Conservation (phyloP, 1,140 invertebrate species). For the Drosophila pallidifrons region DNA sequence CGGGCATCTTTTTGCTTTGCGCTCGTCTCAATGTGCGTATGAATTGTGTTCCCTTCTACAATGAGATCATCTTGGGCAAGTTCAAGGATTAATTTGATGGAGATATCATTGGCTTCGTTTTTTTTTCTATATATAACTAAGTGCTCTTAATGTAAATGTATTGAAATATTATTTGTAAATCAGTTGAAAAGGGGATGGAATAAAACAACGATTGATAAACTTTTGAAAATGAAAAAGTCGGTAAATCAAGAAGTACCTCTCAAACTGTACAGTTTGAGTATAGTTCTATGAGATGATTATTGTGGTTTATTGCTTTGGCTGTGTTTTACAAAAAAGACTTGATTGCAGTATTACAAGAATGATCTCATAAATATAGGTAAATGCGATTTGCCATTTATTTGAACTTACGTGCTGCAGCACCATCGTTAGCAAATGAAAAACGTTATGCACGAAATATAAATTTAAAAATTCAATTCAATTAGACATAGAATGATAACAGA, state of each 20-base stretch:
- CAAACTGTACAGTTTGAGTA: too few species aligned
- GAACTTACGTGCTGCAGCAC: too few species aligned
- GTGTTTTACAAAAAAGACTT: too few species aligned
- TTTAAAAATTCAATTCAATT: too few species aligned
- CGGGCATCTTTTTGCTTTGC: constrained; percentile 98
- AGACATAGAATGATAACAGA: too few species aligned
- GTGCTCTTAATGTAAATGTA: constrained; percentile 32
- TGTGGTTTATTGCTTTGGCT: too few species aligned
- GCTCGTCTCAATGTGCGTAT: constrained; percentile 95
- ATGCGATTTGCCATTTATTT: too few species aligned
- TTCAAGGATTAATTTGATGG: constrained; percentile 65
- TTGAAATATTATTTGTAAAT: constrained; percentile 4
- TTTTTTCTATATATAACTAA: constrained; percentile 11
- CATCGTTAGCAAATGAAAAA: too few species aligned
- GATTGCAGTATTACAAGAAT: too few species aligned
- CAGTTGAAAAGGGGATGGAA: neutral
- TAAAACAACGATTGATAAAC: constrained; percentile 3
- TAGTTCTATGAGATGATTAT: too few species aligned
- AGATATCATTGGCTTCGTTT: neutral
- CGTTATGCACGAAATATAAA: too few species aligned
- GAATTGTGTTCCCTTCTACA: constrained; percentile 94
- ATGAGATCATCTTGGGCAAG: constrained; percentile 88
- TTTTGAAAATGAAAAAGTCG: neutral
- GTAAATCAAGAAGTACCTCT: neutral
- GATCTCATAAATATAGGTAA: too few species aligned